Conservation (phyloP, 2,113 vertebrate species). For the Triplophysa rosa region DNA sequence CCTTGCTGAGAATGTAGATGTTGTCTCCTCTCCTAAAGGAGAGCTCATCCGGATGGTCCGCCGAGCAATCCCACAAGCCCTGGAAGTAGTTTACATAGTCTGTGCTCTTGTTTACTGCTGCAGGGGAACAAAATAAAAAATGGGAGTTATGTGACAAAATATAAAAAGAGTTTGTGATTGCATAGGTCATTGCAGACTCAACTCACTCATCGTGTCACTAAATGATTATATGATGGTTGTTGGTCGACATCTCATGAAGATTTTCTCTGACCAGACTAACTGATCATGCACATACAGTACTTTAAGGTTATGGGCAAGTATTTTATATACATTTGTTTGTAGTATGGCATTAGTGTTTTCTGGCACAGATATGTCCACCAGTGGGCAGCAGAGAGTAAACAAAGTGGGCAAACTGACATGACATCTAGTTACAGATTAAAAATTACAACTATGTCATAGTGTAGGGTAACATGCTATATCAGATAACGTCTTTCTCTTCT, state of each 20-base stretch:
- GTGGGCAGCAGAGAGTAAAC: constrained; percentile 64
- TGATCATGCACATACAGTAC: neutral
- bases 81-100: constrained; percentile 94
- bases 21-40: constrained; percentile 91
- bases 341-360: neutral
- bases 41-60: constrained; percentile 84
- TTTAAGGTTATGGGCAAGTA: too few relatives aligned
- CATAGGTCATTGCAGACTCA: too few relatives aligned
- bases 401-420: neutral
- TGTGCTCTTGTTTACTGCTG: constrained; percentile 77
- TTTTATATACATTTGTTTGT: neutral
- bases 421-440: neutral
- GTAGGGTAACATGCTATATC: neutral
- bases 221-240: neutral
- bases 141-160: neutral
- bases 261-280: neutral
- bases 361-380: constrained; percentile 52
- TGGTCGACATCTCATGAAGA: too few relatives aligned
- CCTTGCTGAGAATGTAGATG: constrained; percentile 97
- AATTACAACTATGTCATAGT: neutral
- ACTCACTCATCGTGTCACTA: too few relatives aligned
- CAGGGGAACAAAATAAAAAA: constrained; percentile 26
- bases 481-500: neutral
- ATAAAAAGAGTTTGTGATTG: neutral
- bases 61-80: constrained; percentile 90